Conservation (phyloP, 2,113 vertebrate species). For the Tamias sibiricus region DNA sequence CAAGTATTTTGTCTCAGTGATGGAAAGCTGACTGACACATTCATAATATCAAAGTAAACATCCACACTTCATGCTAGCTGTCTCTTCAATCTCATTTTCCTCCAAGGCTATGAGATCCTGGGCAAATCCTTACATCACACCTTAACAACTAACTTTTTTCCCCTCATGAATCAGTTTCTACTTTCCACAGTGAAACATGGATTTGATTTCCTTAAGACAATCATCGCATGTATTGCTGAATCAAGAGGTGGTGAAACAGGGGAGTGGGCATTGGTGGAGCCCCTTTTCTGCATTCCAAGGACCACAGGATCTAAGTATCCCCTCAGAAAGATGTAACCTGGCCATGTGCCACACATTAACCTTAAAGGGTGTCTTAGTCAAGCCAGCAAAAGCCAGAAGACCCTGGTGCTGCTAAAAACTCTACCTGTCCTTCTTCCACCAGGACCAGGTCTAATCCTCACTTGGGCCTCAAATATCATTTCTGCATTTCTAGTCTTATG, state of each 20-base stretch:
- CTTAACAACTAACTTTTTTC: neutral
- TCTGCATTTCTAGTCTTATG: neutral
- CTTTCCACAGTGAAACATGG: neutral
- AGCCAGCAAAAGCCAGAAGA: neutral
- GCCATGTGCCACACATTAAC: neutral
- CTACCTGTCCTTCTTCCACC: neutral
- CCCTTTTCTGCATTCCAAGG: neutral
- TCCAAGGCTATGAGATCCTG: neutral
- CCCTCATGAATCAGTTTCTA: accelerated
- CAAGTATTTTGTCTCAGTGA: neutral
- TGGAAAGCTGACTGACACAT: neutral
- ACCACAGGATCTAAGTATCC: neutral
- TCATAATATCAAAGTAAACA: neutral
- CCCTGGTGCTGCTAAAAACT: accelerated
- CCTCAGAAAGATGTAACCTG: neutral
- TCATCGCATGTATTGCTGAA: neutral
- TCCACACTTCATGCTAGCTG: neutral
- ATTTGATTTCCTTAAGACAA: neutral
- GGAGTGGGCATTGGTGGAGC: accelerated
- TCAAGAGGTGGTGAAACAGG: too few relatives aligned
- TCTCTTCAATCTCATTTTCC: neutral
- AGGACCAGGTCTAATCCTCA: neutral
- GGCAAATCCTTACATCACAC: neutral
- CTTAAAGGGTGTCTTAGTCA: neutral
- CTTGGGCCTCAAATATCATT: neutral